A percentile compares a stretch with the other conserved stretches of the same genome.
Conservation (phyloP, 1,140 invertebrate species). For the Achroia grisella region DNA sequence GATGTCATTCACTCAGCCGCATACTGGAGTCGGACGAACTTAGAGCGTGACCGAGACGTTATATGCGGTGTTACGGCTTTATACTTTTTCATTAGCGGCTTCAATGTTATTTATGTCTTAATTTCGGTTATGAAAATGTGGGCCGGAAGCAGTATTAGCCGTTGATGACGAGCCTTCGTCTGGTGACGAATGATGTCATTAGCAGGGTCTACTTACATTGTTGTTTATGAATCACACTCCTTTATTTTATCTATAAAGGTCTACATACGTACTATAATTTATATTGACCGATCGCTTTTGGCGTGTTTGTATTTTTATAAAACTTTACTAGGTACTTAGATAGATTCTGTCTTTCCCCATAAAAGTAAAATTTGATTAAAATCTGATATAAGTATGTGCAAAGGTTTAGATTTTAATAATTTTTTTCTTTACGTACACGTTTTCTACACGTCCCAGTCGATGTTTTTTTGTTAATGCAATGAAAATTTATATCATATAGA, state of each 20-base stretch:
- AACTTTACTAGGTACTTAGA: no score
- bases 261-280: no score
- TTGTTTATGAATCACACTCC: slow-evolving; percentile 9
- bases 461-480: no score
- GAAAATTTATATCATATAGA: no score
- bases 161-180: slow-evolving; percentile 31
- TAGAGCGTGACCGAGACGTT: slow-evolving; percentile 52
- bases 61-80: slow-evolving; percentile 50
- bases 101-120: slow-evolving; percentile 61
- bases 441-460: no score
- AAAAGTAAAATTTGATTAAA: no score
- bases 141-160: slow-evolving; percentile 33
- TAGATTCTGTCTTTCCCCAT: no score
- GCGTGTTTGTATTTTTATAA: no score
- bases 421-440: no score
- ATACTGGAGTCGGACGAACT: slow-evolving; percentile 25
- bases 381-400: no score
- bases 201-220: slow-evolving; percentile 10
- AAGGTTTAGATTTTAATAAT: no score
- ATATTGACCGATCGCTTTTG: no score
- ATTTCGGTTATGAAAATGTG: slow-evolving; percentile 48
- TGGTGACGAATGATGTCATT: slow-evolving; percentile 42
- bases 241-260: neutral
- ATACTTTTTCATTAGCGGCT: slow-evolving; percentile 42
- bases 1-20: slow-evolving; percentile 45